A percentile compares a stretch with the other conserved stretches of the same genome.
Conservation (phyloP, 2,888 invertebrate genomes). For the Pyrrhosoma nymphula region DNA sequence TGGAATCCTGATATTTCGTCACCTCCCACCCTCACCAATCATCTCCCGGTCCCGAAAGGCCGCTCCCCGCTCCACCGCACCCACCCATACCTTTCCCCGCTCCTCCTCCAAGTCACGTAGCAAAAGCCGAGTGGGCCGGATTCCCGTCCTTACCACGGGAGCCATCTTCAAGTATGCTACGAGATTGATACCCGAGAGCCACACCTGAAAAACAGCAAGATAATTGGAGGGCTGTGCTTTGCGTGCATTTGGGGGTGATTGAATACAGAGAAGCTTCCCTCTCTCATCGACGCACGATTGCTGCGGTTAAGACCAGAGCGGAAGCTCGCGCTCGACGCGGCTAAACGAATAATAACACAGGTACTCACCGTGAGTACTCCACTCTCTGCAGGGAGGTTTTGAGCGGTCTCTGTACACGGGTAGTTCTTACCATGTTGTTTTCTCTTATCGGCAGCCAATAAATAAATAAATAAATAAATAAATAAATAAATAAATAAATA, state of each 20-base stretch:
- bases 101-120: conserved; percentile 42
- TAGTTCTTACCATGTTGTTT: neutral
- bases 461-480: too few species aligned
- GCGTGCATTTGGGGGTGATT: neutral
- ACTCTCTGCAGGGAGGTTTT: neutral
- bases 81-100: neutral
- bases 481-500: too few species aligned
- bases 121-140: conserved; percentile 14
- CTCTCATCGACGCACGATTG: neutral
- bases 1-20: conserved; percentile 56
- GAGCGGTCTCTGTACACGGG: neutral
- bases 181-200: conserved; percentile 36
- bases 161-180: neutral
- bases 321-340: neutral
- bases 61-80: neutral
- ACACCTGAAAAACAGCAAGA: conserved; percentile 33
- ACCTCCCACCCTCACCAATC: conserved; percentile 5
- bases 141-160: neutral
- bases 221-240: neutral
- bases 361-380: too few species aligned
- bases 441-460: too few species aligned
- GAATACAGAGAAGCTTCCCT: neutral
- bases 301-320: neutral
- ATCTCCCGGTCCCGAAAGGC: neutral
- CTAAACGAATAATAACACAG: neutral